Conservation (phyloP, 2,797 vertebrate species). For the Buceros bicornis region DNA sequence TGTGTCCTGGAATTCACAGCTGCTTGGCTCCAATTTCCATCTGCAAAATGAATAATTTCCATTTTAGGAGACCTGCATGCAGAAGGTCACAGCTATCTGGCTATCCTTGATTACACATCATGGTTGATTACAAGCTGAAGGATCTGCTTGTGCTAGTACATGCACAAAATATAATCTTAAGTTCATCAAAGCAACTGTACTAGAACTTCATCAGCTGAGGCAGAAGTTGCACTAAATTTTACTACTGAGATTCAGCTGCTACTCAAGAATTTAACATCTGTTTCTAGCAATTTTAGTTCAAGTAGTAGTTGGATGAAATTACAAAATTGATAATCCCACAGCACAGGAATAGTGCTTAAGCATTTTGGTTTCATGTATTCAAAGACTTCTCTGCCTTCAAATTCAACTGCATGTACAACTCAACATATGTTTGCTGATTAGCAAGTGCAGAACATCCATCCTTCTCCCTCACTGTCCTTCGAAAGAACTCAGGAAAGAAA, state of each 20-base stretch:
- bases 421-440: accelerated
- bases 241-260: neutral
- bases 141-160: neutral
- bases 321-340: neutral
- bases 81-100: constrained; percentile 24
- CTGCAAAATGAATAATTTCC: constrained; percentile 51
- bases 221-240: neutral
- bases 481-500: neutral
- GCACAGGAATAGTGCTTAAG: neutral
- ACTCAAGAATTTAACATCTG: neutral
- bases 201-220: neutral
- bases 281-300: neutral
- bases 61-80: constrained; percentile 44
- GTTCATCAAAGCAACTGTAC: neutral
- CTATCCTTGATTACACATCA: constrained; percentile 6
- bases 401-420: neutral
- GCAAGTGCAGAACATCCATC: neutral
- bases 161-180: neutral
- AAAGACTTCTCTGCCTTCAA: neutral
- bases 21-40: constrained; percentile 52
- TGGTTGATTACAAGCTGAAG: neutral
- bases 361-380: neutral
- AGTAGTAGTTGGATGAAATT: neutral
- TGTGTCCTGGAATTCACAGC: constrained; percentile 48
- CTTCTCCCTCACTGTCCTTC: neutral